Evolutionary conservation across 2,797 vertebrate species (phyloP), one percentile per base, ranked within the genome.

Genomic region (Neopelma chrysocephalum): DNA sequence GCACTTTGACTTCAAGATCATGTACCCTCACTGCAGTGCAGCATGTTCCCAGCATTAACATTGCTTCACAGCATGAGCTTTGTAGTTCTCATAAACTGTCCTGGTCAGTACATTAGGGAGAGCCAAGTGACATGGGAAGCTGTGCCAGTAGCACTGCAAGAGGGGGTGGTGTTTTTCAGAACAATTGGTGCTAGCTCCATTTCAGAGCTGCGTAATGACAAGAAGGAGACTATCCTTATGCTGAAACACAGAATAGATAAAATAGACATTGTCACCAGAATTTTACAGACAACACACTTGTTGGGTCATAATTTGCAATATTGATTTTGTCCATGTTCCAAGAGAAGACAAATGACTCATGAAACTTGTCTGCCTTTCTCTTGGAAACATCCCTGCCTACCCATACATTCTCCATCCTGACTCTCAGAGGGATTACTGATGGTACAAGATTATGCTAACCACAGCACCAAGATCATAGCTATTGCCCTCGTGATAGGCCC

Each of bases 281-380:
- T 70, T 62, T 76, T 72, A 68, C 32, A 82, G 51, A 77, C 17
- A 70, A 51, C 23, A 66, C 4, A 7, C 16, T 68, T 60, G 18
- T 26, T 68, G 57, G 53, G 57, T 82, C 70, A 82, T 31, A 90
- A 90, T 77, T 91, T 68, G 31, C 40, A 83, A 88, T 87, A 70
- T 8, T n/a, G 11, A 51, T 69, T 93, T 89, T 78, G 70, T 51
- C 48, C 26, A 0, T 10, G 22, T 87, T 92, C 66, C 62, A 85
- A 84, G 40, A 69, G 53, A 91, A 89, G 45, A 57, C 20, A 81
- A 76, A 25, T 38, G 32, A 86, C 2, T 13, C 27, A n/a, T 20
- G 81, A 89, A 96, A 65, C 42, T 82, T 89, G 53, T 25, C 42
- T 88, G 42, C 15, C 31, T 95, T 88, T 94, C 76, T 45, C 51